Evolutionary conservation across 2,113 vertebrate species (phyloP).

Genomic region (Pygoscelis adeliae): DNA sequence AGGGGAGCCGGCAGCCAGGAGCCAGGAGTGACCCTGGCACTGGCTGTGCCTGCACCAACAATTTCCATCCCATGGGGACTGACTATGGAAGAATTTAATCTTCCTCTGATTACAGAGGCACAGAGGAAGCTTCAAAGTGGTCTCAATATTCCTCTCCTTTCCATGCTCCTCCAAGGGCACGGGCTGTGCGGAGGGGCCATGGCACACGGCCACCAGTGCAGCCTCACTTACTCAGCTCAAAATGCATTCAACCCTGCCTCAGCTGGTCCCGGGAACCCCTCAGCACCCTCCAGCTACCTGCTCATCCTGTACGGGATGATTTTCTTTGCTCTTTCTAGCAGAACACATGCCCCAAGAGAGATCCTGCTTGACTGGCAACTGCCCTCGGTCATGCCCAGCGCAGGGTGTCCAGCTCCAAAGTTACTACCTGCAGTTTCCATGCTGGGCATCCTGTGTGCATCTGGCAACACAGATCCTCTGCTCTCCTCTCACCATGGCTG

Average conservation of each 20-base stretch:
- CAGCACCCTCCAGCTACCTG: neutral
- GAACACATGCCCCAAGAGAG: neutral
- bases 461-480: neutral
- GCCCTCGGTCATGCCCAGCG: rapidly evolving
- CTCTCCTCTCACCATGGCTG: neutral
- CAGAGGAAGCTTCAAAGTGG: neutral
- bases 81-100: neutral
- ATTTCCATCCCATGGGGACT: neutral
- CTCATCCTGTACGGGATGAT: rapidly evolving
- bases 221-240: neutral
- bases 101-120: neutral
- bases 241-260: neutral
- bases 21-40: neutral
- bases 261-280: neutral
- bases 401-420: neutral
- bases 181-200: neutral
- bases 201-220: neutral
- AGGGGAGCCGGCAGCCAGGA: neutral
- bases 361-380: neutral
- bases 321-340: neutral
- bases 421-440: no score
- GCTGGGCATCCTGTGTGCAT: neutral
- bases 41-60: neutral
- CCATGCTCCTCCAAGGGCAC: rapidly evolving
- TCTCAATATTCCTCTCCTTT: neutral